Evolutionary conservation across 1,140 invertebrate genomes (phyloP).

Genomic region (Heliconius himera): DNA sequence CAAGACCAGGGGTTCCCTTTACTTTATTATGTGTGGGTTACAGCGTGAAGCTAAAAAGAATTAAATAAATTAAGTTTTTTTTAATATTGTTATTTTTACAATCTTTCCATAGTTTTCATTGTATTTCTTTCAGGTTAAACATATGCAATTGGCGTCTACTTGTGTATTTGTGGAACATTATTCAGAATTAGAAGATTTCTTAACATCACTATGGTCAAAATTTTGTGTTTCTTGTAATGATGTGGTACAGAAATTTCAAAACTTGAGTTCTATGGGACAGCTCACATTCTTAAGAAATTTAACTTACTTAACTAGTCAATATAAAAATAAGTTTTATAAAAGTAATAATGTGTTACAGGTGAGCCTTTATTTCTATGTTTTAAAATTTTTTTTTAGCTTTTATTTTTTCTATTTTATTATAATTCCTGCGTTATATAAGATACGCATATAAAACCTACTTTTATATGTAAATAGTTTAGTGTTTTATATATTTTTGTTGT

Average conservation of each 20-base stretch:
- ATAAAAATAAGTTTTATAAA: constrained; percentile 40
- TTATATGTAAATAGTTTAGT: no score
- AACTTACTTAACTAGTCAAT: constrained; percentile 44
- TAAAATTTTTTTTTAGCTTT: no score
- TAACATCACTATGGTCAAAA: constrained; percentile 54
- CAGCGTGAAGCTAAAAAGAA: no score
- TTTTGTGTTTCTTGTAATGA: constrained; percentile 45
- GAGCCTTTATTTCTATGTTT: constrained; percentile 16
- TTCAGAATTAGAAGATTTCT: constrained; percentile 39
- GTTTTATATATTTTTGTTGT: no score
- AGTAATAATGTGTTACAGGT: constrained; percentile 47
- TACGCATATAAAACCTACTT: no score
- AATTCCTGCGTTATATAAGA: no score
- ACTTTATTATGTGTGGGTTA: no score
- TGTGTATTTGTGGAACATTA: constrained; percentile 43
- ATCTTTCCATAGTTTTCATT: no score
- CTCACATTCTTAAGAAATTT: constrained; percentile 55
- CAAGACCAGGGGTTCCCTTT: no score
- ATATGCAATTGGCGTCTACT: constrained; percentile 50
- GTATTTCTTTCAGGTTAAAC: constrained; percentile 54
- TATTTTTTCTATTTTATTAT: no score
- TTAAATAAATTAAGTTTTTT: no score
- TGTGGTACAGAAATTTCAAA: constrained; percentile 25
- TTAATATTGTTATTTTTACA: no score
- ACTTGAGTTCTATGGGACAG: constrained; percentile 44